A percentile compares a stretch with the other conserved stretches of the same genome.
These are phyloP conservation scores for Hydrozoanthus gracilis DNA, from an alignment of 92 coral and sea anemone species.

Conservation along the genomic window DNA sequence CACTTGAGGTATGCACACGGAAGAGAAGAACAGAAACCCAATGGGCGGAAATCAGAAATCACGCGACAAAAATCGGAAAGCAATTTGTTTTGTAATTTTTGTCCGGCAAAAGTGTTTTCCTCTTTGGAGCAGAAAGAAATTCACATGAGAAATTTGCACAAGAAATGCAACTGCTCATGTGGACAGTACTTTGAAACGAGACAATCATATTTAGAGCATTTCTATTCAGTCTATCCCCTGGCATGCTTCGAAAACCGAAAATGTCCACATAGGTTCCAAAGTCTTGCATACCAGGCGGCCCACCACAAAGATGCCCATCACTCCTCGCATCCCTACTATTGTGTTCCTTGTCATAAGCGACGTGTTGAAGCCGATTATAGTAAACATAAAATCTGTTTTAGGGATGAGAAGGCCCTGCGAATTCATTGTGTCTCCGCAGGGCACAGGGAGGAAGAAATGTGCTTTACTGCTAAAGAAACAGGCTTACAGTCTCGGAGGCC, in stretches of 20 bases:
- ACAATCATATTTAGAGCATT: slow-evolving; percentile 86
- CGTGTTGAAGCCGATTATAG: slow-evolving; percentile 54
- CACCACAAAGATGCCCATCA: slow-evolving; percentile 85
- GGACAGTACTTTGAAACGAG: slow-evolving; percentile 85
- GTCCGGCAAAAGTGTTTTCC: slow-evolving; percentile 83
- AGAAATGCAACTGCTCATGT: slow-evolving; percentile 98
- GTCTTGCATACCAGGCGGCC: slow-evolving; percentile 78
- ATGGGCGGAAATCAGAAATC: slow-evolving; percentile 8
- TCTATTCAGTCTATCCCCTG: slow-evolving; percentile 89
- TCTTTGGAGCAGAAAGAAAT: slow-evolving; percentile 82
- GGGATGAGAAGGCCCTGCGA: slow-evolving; percentile 81
- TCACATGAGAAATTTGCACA: slow-evolving; percentile 95
- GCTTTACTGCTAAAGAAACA: slow-evolving; percentile 51
- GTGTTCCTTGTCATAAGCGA: slow-evolving; percentile 85
- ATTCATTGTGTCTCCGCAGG: slow-evolving; percentile 77
- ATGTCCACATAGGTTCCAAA: slow-evolving; percentile 94
- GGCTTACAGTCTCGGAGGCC: slow-evolving; percentile 40
- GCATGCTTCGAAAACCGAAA: slow-evolving; percentile 97
- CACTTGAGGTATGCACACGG: slow-evolving; percentile 78
- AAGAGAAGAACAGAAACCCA: neutral
- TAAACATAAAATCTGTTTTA: slow-evolving; percentile 69
- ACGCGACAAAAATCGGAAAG: slow-evolving; percentile 33
- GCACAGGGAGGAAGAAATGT: slow-evolving; percentile 87
- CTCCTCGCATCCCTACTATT: slow-evolving; percentile 83
- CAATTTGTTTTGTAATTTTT: slow-evolving; percentile 77